Evolutionary conservation across 2,888 invertebrate species (phyloP).

Genomic region (Hoplodrina ambigua): DNA sequence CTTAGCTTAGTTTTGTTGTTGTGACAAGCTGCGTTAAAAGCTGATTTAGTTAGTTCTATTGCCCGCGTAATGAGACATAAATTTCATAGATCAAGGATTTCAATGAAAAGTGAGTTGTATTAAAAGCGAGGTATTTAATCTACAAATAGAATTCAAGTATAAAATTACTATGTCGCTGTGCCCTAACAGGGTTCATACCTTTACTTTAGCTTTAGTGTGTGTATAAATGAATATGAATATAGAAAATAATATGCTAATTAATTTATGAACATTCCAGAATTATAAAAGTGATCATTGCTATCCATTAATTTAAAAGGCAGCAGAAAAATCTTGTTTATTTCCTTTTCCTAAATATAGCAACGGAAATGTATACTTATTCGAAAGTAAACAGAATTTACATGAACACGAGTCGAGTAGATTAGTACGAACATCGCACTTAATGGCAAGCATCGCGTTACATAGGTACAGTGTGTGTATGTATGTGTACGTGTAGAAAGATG

Average conservation of each 20-base stretch:
- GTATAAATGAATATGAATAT: too few relatives aligned
- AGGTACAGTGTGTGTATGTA: not conserved
- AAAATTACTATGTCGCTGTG: too few relatives aligned
- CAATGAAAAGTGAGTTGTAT: too few relatives aligned
- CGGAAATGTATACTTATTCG: not conserved
- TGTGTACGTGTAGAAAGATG: not conserved
- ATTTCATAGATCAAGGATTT: too few relatives aligned
- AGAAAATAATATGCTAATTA: not conserved
- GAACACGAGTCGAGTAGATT: not conserved
- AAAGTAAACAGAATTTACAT: constrained; percentile 13
- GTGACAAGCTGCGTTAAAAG: not conserved
- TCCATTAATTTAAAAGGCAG: not conserved
- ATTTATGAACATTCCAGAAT: not conserved
- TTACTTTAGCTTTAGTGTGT: too few relatives aligned
- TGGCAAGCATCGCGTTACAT: constrained; percentile 22
- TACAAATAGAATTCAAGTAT: too few relatives aligned
- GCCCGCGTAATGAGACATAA: too few relatives aligned
- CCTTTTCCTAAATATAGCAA: constrained; percentile 2
- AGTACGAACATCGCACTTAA: constrained; percentile 10
- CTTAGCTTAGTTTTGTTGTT: not conserved
- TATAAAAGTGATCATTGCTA: not conserved
- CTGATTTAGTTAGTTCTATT: not conserved
- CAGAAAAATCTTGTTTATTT: not conserved
- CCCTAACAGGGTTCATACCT: too few relatives aligned
- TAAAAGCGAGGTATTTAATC: too few relatives aligned